These are phyloP conservation scores for Umimayanthus chanpuru DNA, from an alignment of 92 coral and sea anemone genomes.

Conservation along the genomic window DNA sequence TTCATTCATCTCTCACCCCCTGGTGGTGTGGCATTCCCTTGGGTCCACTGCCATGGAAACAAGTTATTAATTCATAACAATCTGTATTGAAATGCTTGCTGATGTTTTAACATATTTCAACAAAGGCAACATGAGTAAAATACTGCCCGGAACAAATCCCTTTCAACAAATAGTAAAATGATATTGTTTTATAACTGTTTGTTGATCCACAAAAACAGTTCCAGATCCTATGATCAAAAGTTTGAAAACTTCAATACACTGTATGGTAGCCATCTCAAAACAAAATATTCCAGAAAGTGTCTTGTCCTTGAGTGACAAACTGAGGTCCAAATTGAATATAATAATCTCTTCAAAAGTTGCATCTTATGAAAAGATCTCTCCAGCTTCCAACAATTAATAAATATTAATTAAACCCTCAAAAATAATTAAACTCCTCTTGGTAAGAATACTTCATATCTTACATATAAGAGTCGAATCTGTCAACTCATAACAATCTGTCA, in stretches of 20 bases:
- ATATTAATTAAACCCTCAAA: neutral
- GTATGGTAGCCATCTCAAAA: neutral
- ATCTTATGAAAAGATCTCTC: neutral
- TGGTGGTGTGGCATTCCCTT: neutral
- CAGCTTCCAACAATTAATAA: neutral
- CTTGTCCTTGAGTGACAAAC: neutral
- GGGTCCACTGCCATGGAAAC: constrained; percentile 6
- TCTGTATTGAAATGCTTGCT: neutral
- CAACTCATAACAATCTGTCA: neutral
- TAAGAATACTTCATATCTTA: neutral
- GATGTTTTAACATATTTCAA: neutral
- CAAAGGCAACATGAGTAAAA: neutral
- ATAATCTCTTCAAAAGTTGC: too few species aligned
- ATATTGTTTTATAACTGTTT: neutral
- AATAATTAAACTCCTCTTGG: neutral
- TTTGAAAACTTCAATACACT: too few species aligned
- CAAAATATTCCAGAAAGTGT: neutral
- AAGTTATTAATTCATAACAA: neutral
- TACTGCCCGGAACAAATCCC: neutral
- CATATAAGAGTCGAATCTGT: neutral
- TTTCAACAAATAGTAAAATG: neutral
- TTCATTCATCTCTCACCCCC: neutral
- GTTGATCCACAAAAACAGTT: neutral
- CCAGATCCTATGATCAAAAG: neutral
- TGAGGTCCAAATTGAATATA: neutral